Evolutionary conservation across 2,113 vertebrate species (phyloP), one percentile per base, ranked within the genome.

Genomic region (Dipodomys spectabilis): DNA sequence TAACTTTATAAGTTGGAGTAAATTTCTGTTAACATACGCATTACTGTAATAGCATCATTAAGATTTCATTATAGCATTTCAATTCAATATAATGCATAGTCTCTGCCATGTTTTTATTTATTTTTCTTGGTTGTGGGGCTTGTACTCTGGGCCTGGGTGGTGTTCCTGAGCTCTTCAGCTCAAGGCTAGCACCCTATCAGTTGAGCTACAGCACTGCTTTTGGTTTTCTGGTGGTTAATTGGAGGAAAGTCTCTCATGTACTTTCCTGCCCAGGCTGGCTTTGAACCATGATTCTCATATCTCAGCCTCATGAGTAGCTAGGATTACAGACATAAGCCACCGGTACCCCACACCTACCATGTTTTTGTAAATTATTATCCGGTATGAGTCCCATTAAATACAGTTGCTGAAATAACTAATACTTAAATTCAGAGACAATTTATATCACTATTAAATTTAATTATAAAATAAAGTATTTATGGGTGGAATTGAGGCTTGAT

Each of bases 401-500:
- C 98, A 98, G 98, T 98, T 98, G 98, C 98, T 97, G 97, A 98
- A 98, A 98, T 98, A 98, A 98, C 97, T 98, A 98, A 98, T 98
- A 98, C 98, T 98, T 98, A 98, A 98, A 98, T 98, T 97, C 97
- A 97, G 97, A 94, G 94, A 98, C 98, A 98, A 98, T 98, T 98
- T 98, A 97, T 98, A 98, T 98, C 98, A 98, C 98, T 98, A 98
- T 98, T 98, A 98, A 98, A 98, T 98, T 98, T 98, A 98, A 98
- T 98, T 98, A 98, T 98, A 97, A 98, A 98, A 98, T 98, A 97
- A 98, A 97, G 97, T 96, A 95, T 49, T 49, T 15, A 98, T 98
- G 97, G 98, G 98, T 97, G 97, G 98, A 98, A 98, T 98, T 96
- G 98, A 94, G 97, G 96, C 97, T 98, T 97, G 98, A 98, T 98